Evolutionary conservation across 1,140 invertebrate species (phyloP), one percentile per base, ranked within the genome.

Genomic region (Hycleus phaleratus): DNA sequence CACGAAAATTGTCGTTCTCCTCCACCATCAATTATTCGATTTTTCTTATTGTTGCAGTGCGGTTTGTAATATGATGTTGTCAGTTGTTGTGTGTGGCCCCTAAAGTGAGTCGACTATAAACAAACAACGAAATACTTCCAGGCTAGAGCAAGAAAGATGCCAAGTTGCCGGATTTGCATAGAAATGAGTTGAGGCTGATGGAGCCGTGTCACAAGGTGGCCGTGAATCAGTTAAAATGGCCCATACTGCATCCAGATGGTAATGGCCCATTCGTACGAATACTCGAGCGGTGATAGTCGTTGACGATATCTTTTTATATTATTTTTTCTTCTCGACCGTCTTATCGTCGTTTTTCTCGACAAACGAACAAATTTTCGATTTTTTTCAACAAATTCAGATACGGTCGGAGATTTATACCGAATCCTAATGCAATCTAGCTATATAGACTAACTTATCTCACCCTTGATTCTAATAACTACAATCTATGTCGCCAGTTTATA

Each of bases 151-250:
- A 32, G 32, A 32, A 32, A 32, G 32, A 32, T 3, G 38, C 51
- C 42, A 45, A 53, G 51, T 53, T 38, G 43, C 46, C 38, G 58
- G 58, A 70, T 70, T 70, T 68, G 68, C 68, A 70, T 68, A 68
- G 68, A 70, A 68, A 70, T 68, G 65, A 65, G 60, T 38, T 57
- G 60, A 54, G 56, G 59, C 68, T 68, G 68, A 70, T 70, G 68
- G 67, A 70, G 66, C 61, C 68, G 59, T 68, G 68, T 70, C 68
- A 70, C 68, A 68, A 70, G 68, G 68, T 70, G 67, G 62, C 63
- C 67, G 65, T 70, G 68, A 70, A 70, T 70, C 68, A 70, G 67
- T 51, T 47, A 59, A 51, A 67, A 68, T 65, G 47, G 56, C 56
- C 56, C 56, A 49, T 48, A 38, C 47, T 58, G 56, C 47, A 58